Percentiles rank a stretch among this genome's conserved stretches.
Conservation (phyloP, 2,797 vertebrate genomes). For the Smutsia gigantea region DNA sequence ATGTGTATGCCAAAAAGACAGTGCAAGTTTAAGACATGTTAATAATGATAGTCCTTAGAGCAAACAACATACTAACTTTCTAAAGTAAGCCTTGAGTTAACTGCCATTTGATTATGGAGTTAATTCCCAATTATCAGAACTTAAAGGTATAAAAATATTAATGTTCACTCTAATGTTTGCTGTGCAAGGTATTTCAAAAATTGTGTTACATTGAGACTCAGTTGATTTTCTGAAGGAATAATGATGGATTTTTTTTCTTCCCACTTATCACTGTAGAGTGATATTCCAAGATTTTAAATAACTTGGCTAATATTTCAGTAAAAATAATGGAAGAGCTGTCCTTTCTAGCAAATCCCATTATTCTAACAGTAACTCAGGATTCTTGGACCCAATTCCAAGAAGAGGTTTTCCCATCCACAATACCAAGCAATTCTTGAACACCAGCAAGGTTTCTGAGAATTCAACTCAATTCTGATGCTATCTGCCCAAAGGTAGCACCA, state of each 20-base stretch:
- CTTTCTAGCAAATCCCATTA: no score
- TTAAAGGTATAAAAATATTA: background rate
- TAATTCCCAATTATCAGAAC: background rate
- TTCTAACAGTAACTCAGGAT: no score
- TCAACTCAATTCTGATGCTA: no score
- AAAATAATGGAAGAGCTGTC: background rate
- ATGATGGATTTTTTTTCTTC: background rate
- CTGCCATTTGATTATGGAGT: background rate
- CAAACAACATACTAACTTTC: background rate
- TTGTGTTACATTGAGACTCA: background rate
- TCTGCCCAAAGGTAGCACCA: no score
- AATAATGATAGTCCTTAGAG: background rate
- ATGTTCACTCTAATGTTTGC: background rate
- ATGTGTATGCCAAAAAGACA: background rate
- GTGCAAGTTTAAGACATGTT: background rate
- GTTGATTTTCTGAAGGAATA: background rate
- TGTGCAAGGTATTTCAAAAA: background rate
- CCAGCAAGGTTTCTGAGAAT: no score
- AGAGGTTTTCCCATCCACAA: no score
- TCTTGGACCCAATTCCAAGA: no score
- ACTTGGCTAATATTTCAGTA: background rate
- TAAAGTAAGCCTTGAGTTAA: background rate
- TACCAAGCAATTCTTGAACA: no score
- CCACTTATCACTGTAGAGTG: background rate
- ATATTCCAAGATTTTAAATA: background rate